phyloP scores from a whole-genome alignment of 2,113 vertebrate genomes.

The Myocastor coypus region DNA sequence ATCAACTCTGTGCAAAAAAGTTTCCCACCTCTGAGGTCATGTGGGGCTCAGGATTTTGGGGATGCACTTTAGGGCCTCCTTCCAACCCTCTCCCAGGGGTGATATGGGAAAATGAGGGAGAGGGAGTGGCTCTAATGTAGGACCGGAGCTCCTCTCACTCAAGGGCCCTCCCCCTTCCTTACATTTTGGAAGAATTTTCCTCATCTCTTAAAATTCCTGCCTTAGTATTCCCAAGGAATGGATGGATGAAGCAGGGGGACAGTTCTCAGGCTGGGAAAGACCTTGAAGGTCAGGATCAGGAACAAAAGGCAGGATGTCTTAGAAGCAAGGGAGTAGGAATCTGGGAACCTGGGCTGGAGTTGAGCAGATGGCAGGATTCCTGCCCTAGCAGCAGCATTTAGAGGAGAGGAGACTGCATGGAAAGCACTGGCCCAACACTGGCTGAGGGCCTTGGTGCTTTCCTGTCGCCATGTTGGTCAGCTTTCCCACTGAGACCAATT shows the following conservation, averaged over 20 bases:
- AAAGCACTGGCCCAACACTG: not conserved
- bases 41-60: not conserved
- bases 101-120: constrained; percentile 37
- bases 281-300: constrained; percentile 48
- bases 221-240: constrained; percentile 63
- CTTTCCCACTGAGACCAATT: not conserved
- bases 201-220: not conserved
- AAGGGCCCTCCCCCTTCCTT: not conserved
- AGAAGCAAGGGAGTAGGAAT: not conserved
- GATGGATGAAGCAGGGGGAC: constrained; percentile 28
- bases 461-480: not conserved
- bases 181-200: constrained; percentile 56
- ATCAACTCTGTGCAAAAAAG: not conserved
- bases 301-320: constrained; percentile 17
- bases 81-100: constrained; percentile 37
- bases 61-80: not conserved
- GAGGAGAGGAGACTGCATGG: not conserved
- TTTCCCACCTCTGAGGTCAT: not conserved
- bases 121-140: not conserved
- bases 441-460: not conserved
- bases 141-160: not conserved
- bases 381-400: not conserved
- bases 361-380: not conserved
- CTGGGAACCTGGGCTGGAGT: not conserved
- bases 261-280: constrained; percentile 57